Evolutionary conservation across 2,888 invertebrate genomes (phyloP).

Genomic region (Noctua pronuba): DNA sequence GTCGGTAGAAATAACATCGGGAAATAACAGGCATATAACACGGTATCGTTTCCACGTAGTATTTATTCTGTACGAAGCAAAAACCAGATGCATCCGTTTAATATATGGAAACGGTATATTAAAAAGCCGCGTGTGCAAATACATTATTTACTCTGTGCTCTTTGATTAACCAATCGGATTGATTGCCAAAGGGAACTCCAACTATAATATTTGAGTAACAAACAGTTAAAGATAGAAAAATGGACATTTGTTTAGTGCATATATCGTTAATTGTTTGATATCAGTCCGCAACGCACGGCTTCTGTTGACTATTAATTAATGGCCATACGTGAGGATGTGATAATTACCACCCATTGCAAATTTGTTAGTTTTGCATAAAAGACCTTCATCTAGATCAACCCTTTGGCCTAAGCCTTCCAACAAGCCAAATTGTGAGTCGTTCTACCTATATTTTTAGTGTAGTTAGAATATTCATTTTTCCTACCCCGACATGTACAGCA

Average conservation of each 20-base stretch:
- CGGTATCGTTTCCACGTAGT: conserved; percentile 30
- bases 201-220: conserved; percentile 52
- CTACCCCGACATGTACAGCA: not conserved
- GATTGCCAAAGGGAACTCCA: conserved; percentile 49
- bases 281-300: not conserved
- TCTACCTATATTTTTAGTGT: not conserved
- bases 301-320: not conserved
- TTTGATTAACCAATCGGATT: conserved; percentile 59
- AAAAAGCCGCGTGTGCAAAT: conserved; percentile 44
- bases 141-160: conserved; percentile 44
- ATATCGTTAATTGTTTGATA: not conserved
- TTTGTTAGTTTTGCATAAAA: not conserved
- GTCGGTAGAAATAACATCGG: conserved; percentile 26
- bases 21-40: conserved; percentile 35
- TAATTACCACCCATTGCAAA: not conserved
- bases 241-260: not conserved
- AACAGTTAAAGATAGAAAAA: conserved; percentile 22
- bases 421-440: not conserved
- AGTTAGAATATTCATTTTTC: not conserved
- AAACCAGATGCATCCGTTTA: conserved; percentile 35
- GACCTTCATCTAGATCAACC: not conserved
- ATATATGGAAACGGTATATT: conserved; percentile 44
- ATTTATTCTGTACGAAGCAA: conserved; percentile 37
- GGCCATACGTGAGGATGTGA: not conserved
- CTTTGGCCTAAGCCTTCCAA: not conserved